Base-by-base conservation (phyloP, 1,140 invertebrate species). In the Halesus radiatus region DNA sequence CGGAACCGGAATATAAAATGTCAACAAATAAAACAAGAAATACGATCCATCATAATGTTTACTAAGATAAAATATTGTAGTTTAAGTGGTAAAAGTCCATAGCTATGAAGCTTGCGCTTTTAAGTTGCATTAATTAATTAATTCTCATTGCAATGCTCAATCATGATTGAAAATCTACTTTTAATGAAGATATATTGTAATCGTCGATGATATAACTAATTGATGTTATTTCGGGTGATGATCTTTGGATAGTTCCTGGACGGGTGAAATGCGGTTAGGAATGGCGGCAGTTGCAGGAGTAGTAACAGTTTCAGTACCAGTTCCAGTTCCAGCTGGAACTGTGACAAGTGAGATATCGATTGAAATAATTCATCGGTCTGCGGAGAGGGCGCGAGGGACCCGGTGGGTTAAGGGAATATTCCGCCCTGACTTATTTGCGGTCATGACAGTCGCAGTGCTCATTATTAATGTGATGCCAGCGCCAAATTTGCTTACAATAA, bases 271-370 rank as follows among this genome's bases (percentile, higher is more conserved):
- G 56, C 56, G 56, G 56, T 60, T 18, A 23, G 23, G 16, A 6
- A 18, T 18, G 5, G 26, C 26, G 26, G 26, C 26, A 2, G 26
- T 29, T 29, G 22, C 62, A 16, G 62, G 26, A 64, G 62, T 16
- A 64, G 62, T 64, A 45, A 45, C 8, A 45, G 10, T 45, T 45
- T 45, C 37, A 45, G 7, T 32, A 3, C 32, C 32, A 32, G 37
- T 13, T 45, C 37, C 37, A 45, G 37, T 50, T 70, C 66, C 66
- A 70, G 66, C 18, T 70, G 66, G 16, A 70, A 50, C 66, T 70
- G 75, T 77, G 75, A 64, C 75, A 53, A 64, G 58, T 52, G 75
- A 77, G 58, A 77, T 66, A 77, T 77, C 75, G 75, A 77, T 77
- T 52, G 56, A 66, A 64, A 77, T 77, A 77, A 77, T 77, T 77